Evolutionary conservation across 2,113 vertebrate genomes (phyloP).

Genomic region (Callipepla squamata): DNA sequence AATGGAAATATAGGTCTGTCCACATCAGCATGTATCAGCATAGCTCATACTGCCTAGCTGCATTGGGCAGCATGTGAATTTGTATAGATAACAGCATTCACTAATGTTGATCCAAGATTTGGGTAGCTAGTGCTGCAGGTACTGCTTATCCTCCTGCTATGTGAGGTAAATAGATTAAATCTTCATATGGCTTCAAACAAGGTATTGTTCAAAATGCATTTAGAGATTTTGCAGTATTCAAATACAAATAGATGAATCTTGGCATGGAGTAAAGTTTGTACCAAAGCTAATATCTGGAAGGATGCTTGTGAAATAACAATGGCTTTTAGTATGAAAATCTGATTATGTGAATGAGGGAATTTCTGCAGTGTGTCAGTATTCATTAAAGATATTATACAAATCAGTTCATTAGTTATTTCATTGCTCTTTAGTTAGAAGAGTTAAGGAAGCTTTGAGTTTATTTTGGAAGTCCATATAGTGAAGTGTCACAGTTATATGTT

Average conservation of each 20-base stretch:
- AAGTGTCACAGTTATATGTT: background rate
- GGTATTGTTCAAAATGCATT: background rate
- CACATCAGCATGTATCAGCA: background rate
- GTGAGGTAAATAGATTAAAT: background rate
- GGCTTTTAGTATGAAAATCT: background rate
- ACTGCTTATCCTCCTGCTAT: background rate
- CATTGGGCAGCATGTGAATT: background rate
- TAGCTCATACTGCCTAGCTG: background rate
- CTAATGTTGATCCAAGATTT: background rate
- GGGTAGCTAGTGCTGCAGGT: background rate
- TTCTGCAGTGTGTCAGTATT: background rate
- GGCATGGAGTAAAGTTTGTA: background rate
- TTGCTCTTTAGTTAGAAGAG: background rate
- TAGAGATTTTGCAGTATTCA: background rate
- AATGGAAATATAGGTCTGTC: background rate
- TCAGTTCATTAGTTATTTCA: background rate
- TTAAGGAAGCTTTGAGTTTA: background rate
- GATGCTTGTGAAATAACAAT: background rate
- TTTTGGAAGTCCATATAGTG: background rate
- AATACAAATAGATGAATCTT: background rate
- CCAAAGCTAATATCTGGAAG: background rate
- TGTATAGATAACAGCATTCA: background rate
- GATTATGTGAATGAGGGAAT: background rate
- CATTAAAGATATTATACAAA: background rate
- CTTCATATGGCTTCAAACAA: background rate